Evolutionary conservation across 2,797 vertebrate genomes (phyloP).

Genomic region (Bovichtus variegatus): DNA sequence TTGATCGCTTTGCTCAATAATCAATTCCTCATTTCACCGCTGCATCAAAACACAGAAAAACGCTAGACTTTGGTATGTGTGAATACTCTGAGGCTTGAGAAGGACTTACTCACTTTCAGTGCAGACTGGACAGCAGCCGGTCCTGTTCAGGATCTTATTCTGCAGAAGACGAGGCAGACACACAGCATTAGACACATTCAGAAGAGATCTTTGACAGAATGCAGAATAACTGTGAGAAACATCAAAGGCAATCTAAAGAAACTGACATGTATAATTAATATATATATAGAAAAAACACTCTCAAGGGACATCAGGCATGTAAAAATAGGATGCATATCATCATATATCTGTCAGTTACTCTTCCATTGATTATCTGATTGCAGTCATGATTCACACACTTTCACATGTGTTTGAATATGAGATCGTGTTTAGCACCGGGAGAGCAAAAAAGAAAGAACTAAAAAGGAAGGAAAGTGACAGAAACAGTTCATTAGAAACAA

Average conservation of each 20-base stretch:
- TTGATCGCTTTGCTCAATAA: not conserved
- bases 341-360: not conserved
- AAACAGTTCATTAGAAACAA: no score
- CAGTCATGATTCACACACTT: no score
- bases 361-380: not conserved
- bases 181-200: conserved; percentile 22
- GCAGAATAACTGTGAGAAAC: not conserved
- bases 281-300: no score
- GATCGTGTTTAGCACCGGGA: not conserved
- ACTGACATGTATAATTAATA: not conserved
- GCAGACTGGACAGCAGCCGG: conserved; percentile 99
- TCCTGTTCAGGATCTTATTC: conserved; percentile 99
- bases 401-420: not conserved
- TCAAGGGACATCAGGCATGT: not conserved
- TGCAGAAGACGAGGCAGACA: conserved; percentile 68
- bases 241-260: not conserved
- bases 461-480: no score
- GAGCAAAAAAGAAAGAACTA: not conserved
- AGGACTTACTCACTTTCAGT: conserved; percentile 98
- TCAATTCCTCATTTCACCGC: not conserved
- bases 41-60: not conserved
- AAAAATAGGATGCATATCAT: not conserved
- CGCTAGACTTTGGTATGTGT: not conserved
- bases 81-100: conserved; percentile 3
- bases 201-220: not conserved